phyloP scores from a whole-genome alignment of 2,888 invertebrate genomes.

The Steinernema carpocapsae region DNA sequence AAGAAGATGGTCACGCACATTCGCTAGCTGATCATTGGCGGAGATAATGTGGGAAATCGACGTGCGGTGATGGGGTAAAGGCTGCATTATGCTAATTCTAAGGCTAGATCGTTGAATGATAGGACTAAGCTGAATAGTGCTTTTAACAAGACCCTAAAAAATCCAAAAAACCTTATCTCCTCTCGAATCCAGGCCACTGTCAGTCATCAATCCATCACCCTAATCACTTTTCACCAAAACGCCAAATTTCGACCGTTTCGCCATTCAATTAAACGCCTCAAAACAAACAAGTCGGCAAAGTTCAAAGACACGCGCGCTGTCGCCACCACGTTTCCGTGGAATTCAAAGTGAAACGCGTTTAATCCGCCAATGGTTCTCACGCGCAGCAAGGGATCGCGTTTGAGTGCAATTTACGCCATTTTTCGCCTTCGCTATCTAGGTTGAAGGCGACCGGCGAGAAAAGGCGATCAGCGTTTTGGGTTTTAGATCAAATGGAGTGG shows the following conservation, averaged over 20 bases:
- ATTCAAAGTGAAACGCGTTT: no score
- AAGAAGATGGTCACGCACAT: no score
- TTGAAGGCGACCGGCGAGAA: no score
- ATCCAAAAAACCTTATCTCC: no score
- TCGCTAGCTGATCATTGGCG: neutral
- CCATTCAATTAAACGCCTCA: neutral
- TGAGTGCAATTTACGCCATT: neutral
- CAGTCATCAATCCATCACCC: neutral
- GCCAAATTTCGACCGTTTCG: neutral
- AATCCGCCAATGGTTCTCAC: neutral
- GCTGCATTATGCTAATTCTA: constrained; percentile 3
- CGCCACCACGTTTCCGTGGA: no score
- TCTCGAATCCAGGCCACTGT: neutral
- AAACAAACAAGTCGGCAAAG: neutral
- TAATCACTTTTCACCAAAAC: neutral
- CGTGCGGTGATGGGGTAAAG: no score
- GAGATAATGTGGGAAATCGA: constrained; percentile 8
- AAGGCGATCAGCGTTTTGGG: no score
- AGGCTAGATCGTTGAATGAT: no score
- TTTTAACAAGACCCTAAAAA: no score
- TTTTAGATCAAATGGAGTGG: no score
- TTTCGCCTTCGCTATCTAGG: no score
- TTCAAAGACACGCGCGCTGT: neutral
- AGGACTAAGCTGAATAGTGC: no score
- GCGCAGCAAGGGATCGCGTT: neutral